Base-by-base conservation (phyloP, 2,797 vertebrate genomes). In the Labroides dimidiatus region DNA sequence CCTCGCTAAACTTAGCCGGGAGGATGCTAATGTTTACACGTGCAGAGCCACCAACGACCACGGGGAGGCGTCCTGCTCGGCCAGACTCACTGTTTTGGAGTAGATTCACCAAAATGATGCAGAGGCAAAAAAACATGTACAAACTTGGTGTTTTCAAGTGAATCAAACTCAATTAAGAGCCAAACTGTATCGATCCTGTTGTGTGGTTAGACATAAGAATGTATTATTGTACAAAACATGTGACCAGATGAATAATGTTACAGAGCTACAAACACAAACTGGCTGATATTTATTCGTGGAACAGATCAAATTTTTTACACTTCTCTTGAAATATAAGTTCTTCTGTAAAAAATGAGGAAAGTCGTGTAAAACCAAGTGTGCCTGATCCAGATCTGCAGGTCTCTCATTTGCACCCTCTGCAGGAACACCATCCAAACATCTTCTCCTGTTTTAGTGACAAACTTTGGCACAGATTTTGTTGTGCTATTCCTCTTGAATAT, bases 21-120 rank as follows among this genome's bases (percentile, higher is more conserved):
- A 55, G 19, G 91, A 95, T 19, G 6, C 59, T 10, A 90, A 90
- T 11, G 39, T 90, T 37, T 95, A 95, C 47, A 90, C 92, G 56
- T 95, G 95, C 64, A 93, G 69, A 80, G 95, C 94, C 66, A 86
- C 79, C 33, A 94, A 88, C n/a, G 80, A 82, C 47, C 52, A 89
- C 0, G 94, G 93, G 64, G 89, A 93, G 49, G 77, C 76, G 0
- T 72, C 74, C 33, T 93, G 85, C 84, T 91, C 91, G 0, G 83
- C 90, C 44, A 89, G 69, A 1, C 42, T 94, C 63, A 74, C n/a
- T 0, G 50, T 95, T 42, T 17, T 57, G 48, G 8, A 64, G n/a
- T 87, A 82, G 50, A 63, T 20, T 55, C 11, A 27, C 20, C 9
- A 12, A 17, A 36, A 33, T 17, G 30, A 27, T 54, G n/a, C 9